phyloP scores from a whole-genome alignment of 2,888 invertebrate genomes.

The Caenorhabditis sp. region DNA sequence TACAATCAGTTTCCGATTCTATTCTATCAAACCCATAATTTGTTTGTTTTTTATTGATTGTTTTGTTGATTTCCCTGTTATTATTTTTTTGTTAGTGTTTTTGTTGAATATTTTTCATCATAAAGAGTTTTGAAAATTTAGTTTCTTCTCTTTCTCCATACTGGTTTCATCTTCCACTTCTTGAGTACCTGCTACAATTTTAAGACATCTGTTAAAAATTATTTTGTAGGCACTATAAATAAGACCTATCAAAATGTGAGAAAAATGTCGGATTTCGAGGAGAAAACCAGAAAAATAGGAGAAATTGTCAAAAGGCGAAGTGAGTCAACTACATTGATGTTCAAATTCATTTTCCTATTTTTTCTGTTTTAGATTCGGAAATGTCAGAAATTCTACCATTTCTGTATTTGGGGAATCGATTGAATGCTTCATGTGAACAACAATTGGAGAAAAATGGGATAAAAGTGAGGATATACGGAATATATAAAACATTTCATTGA shows the following conservation, averaged over 20 bases:
- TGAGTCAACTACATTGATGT: too few species aligned
- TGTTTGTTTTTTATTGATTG: slow-evolving; percentile 7
- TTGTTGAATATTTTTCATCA: slow-evolving; percentile 1
- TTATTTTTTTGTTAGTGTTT: slow-evolving; percentile 18
- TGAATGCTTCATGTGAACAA: slow-evolving; percentile 20
- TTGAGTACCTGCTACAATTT: too few species aligned
- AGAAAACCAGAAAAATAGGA: neutral
- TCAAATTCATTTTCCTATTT: too few species aligned
- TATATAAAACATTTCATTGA: neutral
- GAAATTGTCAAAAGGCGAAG: neutral
- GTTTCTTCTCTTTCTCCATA: slow-evolving; percentile 5
- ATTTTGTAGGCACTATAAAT: too few species aligned
- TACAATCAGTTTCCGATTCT: slow-evolving; percentile 35
- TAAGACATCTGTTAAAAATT: too few species aligned
- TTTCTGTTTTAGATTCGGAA: slow-evolving; percentile 5
- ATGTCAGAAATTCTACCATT: slow-evolving; percentile 36
- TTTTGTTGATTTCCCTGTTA: neutral
- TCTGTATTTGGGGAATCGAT: slow-evolving; percentile 18
- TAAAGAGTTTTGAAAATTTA: neutral
- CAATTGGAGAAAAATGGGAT: slow-evolving; percentile 15
- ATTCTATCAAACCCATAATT: slow-evolving; percentile 7
- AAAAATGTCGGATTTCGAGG: neutral
- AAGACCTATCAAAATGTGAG: neutral
- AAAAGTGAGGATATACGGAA: neutral
- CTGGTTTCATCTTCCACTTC: neutral